Evolutionary conservation across 53 echinoderm and acorn worm species (phyloP), one percentile per base, ranked within the genome.

Genomic region (Glandiceps talaboti): DNA sequence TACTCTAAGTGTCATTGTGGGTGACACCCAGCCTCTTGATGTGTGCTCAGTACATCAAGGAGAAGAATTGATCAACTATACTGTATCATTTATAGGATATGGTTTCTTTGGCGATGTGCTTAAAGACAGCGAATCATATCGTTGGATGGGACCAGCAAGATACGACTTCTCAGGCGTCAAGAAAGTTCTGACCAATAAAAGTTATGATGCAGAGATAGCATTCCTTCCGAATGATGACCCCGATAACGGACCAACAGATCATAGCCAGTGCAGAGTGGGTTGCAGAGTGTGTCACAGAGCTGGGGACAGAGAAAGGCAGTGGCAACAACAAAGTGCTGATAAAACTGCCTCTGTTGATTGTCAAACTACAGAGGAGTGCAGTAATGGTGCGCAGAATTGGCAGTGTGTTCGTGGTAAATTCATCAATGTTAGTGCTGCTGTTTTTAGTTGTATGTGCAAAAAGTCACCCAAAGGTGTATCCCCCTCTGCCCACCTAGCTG

Each of bases 71-170:
- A 77, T 93, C 1, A 77, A 93, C 27, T 96, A 96, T 88, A 91
- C 91, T 0, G 79, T 96, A 28, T 90, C 91, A 14, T 93, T 93
- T 81, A 84, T 96, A 77, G 92, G 97, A 14, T 96, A 96, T 32
- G 97, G 97, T 29, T 96, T 96, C 91, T 91, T 96, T 28, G 97
- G 97, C 1, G 97, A 96, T 31, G 91, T 96, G 14, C 78, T 91
- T 31, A 87, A 89, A 77, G 97, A 96, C 28, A 96, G 97, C 77
- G 97, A 96, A 77, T 92, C 90, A 76, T 87, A 87, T 82, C 85
- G 97, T 32, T 96, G 97, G 97, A 88, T 96, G 84, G 97, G 97
- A 29, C 92, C 97, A 32, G 83, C 85, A 26, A 83, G 97, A 93
- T 96, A 96, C 73, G 92, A 92, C 72, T 83, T 96, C 32, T 83